These are phyloP conservation scores for Myotis davidii DNA, from an alignment of 2,113 vertebrate species.

Conservation along the genomic window DNA sequence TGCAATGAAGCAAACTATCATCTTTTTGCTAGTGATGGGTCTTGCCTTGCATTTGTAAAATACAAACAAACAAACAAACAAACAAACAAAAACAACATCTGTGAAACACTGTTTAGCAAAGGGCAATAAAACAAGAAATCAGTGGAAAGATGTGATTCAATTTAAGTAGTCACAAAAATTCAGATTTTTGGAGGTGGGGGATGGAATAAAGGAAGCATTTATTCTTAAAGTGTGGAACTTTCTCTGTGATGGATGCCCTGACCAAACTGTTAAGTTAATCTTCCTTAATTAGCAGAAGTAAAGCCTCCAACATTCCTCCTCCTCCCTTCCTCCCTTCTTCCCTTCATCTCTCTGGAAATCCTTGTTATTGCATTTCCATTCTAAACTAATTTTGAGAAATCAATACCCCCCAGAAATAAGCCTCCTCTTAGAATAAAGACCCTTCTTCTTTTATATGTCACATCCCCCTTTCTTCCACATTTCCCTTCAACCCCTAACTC, in stretches of 20 bases:
- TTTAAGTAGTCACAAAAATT: neutral
- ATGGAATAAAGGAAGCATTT: neutral
- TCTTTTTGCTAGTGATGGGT: neutral
- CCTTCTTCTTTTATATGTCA: neutral
- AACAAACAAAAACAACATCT: neutral
- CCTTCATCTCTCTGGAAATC: neutral
- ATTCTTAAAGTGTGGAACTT: neutral
- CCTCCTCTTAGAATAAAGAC: neutral
- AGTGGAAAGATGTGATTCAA: neutral
- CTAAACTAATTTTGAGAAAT: conserved; percentile 12
- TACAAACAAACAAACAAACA: neutral
- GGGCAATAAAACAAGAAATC: neutral
- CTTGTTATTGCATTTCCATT: neutral
- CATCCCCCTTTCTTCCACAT: neutral
- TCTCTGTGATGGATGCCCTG: neutral
- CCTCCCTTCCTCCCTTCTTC: neutral
- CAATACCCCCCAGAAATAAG: neutral
- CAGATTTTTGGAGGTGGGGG: neutral
- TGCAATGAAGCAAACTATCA: neutral
- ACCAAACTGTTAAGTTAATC: neutral
- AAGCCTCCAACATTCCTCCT: neutral
- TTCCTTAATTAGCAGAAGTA: neutral
- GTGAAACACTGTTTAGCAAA: neutral
- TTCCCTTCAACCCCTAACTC: neutral
- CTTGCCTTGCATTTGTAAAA: neutral